Evolutionary conservation across 2,888 invertebrate genomes (phyloP).

Genomic region (Scaeva pyrastri): DNA sequence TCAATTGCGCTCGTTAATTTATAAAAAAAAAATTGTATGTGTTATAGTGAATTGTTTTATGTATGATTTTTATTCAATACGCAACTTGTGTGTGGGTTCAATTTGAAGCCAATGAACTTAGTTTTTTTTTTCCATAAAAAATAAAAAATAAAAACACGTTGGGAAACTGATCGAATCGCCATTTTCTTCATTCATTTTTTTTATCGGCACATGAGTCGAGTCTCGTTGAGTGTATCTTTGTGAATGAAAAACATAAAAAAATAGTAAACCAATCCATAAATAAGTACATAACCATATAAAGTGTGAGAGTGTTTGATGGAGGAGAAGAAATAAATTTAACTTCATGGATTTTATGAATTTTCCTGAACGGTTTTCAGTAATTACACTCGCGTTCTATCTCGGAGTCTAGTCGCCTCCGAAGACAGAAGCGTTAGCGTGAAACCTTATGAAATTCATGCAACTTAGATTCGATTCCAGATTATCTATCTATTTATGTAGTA

Average conservation of each 20-base stretch:
- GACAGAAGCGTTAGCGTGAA: not conserved
- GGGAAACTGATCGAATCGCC: conserved; percentile 10
- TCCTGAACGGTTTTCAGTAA: not conserved
- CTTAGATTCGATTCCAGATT: not conserved
- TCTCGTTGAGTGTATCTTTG: conserved; percentile 8
- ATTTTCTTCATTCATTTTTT: conserved; percentile 16
- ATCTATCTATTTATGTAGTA: not conserved
- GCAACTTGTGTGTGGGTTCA: conserved; percentile 6
- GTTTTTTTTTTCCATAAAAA: not conserved
- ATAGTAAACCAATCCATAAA: not conserved
- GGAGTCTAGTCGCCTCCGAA: not conserved
- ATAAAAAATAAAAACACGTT: not conserved
- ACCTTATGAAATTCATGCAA: not conserved
- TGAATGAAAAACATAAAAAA: conserved; percentile 15
- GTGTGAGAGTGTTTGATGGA: not conserved
- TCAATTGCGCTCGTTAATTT: not conserved
- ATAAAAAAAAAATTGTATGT: not conserved
- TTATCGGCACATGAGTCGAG: too few relatives aligned
- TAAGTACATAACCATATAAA: not conserved
- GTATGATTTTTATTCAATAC: not conserved
- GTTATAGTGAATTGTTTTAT: not conserved
- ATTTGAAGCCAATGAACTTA: conserved; percentile 28
- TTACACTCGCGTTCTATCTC: not conserved
- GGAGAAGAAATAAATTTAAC: not conserved
- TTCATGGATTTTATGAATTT: not conserved